Conservation (phyloP, 1,140 invertebrate genomes). For the Pomacea maculata region DNA sequence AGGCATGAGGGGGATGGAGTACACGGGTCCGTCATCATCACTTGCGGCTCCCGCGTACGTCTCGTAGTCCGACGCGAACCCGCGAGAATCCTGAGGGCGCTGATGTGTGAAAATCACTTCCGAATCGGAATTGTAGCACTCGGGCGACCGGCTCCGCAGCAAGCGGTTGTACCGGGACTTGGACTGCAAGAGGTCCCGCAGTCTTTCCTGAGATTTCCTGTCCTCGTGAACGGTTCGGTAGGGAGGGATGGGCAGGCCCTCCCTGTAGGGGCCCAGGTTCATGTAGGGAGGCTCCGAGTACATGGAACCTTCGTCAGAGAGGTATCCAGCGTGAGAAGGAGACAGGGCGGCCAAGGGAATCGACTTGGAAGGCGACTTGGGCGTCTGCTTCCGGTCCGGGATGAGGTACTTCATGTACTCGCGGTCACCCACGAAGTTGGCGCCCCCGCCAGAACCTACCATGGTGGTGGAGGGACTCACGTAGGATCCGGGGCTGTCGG, state of each 20-base stretch:
- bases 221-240: constrained; percentile 36
- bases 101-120: constrained; percentile 70
- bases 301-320: constrained; percentile 16
- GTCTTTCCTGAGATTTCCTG: constrained; percentile 50
- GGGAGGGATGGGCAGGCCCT: constrained; percentile 13
- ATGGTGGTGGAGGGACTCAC: constrained; percentile 41
- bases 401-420: constrained; percentile 35
- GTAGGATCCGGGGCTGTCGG: constrained; percentile 38
- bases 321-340: constrained; percentile 15
- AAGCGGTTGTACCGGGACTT: constrained; percentile 54
- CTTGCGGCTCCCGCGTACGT: constrained; percentile 57
- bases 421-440: constrained; percentile 22
- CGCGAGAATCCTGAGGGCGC: constrained; percentile 69
- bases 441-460: constrained; percentile 1
- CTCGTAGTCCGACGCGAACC: constrained; percentile 59
- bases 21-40: constrained; percentile 56
- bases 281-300: constrained; percentile 36
- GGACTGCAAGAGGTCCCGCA: constrained; percentile 56
- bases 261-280: constrained; percentile 31
- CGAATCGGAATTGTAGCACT: constrained; percentile 80
- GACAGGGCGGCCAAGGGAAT: constrained; percentile 18
- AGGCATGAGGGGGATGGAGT: constrained; percentile 55
- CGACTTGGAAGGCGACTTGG: constrained; percentile 36
- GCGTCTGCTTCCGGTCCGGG: constrained; percentile 30
- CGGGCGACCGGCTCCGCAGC: constrained; percentile 56